Base-by-base conservation (phyloP, 2,888 invertebrate species). In the Xiphydria camelus region DNA sequence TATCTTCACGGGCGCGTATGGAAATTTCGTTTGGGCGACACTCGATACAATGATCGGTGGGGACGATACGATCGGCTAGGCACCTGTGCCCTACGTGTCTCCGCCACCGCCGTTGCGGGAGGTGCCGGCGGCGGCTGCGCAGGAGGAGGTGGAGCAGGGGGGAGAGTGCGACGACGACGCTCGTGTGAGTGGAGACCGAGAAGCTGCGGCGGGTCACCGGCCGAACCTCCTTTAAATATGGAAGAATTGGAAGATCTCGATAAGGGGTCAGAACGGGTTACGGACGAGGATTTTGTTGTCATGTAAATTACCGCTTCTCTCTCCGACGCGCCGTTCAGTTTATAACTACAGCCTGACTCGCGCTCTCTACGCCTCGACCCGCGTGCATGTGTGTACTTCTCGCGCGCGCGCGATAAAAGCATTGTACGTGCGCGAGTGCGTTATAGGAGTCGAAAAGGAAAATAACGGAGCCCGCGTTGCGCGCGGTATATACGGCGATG, bases 241-340 rank as follows among this genome's bases (percentile, higher is more conserved):
- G 72, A 72, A 74, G 70, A 73, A 73, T 71, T 64, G 68, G 48
- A 62, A 58, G 68, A 73, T 73, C 71, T 42, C 64, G 70, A 71
- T 69, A 71, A 69, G 63, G 58, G 65, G 62, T 66, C 66, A 60
- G 59, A 59, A 48, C 62, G 61, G 62, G 70, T 70, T 63, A 66
- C 55, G 58, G 53, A 40, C 55, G 57, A 61, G 66, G 63, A 68
- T 68, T 64, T 69, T 59, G 66, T 70, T 73, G 73, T 72, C 70
- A 73, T 73, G 73, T 70, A 72, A 74, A 73, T 74, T 62, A 65
- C 61, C 53, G 62, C 63, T 64, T 61, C 59, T 23, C n/a, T 26
- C 26, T 26, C 26, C 26, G 26, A 14, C 26, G 26, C 14, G 26
- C 12, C 10, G 14, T 7, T 26, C 26, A 26, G 12, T 26, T 26